phyloP scores from a whole-genome alignment of 1,140 invertebrate species.

The Nixonia krombeini region DNA sequence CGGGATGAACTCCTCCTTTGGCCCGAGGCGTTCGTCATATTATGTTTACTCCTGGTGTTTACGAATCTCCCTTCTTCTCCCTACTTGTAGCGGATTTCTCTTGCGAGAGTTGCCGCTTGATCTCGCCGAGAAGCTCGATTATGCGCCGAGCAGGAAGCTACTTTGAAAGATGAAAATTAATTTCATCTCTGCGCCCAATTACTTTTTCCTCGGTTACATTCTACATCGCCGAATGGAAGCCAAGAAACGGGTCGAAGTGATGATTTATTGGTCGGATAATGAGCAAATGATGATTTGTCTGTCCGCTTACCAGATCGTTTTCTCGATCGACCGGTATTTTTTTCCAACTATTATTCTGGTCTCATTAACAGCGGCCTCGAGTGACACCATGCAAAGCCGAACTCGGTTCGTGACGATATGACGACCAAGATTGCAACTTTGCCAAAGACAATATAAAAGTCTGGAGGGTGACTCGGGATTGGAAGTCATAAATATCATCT shows the following conservation, averaged over 20 bases:
- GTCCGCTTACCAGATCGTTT: too few species aligned
- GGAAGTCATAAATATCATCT: conserved; percentile 70
- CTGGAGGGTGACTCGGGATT: conserved; percentile 56
- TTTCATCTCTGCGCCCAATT: neutral
- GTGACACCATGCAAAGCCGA: too few species aligned
- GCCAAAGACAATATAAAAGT: conserved; percentile 67
- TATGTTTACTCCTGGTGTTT: conserved; percentile 71
- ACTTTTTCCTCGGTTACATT: neutral
- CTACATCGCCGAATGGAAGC: too few species aligned
- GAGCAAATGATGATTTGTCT: too few species aligned
- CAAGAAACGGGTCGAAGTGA: too few species aligned
- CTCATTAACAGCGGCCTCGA: too few species aligned
- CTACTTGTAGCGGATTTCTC: conserved; percentile 37
- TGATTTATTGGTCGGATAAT: too few species aligned
- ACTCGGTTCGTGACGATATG: conserved; percentile 5
- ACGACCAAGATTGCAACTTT: conserved; percentile 29
- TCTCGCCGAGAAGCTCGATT: conserved; percentile 30
- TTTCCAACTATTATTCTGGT: too few species aligned
- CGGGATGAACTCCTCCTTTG: conserved; percentile 45
- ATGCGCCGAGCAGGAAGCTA: conserved; percentile 23
- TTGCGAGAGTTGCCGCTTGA: conserved; percentile 31
- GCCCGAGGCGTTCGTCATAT: conserved; percentile 69
- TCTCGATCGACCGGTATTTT: too few species aligned
- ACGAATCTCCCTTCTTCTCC: conserved; percentile 52
- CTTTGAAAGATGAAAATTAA: too few species aligned